These are phyloP conservation scores for Exocentrus adspersus DNA, from an alignment of 2,888 invertebrate genomes.

Conservation along the genomic window DNA sequence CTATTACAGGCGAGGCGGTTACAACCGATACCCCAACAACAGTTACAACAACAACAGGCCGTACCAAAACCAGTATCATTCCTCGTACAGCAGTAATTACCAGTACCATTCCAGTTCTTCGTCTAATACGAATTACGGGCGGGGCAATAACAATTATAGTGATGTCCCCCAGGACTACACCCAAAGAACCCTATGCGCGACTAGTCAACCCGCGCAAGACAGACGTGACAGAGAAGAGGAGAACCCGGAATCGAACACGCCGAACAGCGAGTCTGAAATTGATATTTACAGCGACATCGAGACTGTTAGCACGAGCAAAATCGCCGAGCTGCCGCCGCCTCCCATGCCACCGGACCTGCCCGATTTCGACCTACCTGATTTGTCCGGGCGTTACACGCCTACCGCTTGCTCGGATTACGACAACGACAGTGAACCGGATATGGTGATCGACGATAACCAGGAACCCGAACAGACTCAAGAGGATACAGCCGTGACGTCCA, in stretches of 20 bases:
- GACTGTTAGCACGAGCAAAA: constrained; percentile 59
- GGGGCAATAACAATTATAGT: constrained; percentile 42
- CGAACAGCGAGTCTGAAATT: constrained; percentile 64
- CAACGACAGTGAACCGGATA: constrained; percentile 66
- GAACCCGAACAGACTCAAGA: constrained; percentile 45
- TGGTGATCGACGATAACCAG: constrained; percentile 67
- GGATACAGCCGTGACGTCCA: constrained; percentile 51
- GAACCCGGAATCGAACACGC: constrained; percentile 43
- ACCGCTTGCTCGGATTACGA: constrained; percentile 64
- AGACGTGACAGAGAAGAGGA: constrained; percentile 45
- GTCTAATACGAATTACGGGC: constrained; percentile 30
- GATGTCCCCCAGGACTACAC: constrained; percentile 55
- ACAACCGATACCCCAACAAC: constrained; percentile 14
- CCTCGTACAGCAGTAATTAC: constrained; percentile 31
- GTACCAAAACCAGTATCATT: constrained; percentile 32
- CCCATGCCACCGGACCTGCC: constrained; percentile 33
- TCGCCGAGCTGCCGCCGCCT: constrained; percentile 49
- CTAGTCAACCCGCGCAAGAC: constrained; percentile 45
- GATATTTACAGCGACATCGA: constrained; percentile 73
- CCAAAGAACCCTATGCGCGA: constrained; percentile 51
- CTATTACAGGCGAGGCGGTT: constrained; percentile 32
- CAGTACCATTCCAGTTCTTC: constrained; percentile 39
- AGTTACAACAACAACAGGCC: background rate
- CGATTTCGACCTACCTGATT: too few species aligned
- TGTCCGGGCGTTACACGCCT: too few species aligned